Conservation (phyloP, 2,113 vertebrate species). For the Aepyceros melampus region DNA sequence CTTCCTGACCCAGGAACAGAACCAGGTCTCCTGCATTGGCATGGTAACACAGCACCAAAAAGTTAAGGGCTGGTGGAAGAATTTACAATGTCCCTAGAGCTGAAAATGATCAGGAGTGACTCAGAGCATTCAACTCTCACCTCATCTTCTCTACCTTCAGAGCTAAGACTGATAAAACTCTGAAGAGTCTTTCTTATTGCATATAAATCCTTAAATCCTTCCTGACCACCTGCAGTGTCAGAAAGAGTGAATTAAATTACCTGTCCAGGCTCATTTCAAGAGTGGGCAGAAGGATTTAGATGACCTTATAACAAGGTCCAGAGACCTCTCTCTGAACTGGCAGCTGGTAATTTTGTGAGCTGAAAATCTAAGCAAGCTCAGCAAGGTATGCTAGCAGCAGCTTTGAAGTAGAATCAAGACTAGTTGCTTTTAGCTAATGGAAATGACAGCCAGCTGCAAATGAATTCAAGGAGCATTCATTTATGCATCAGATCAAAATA, state of each 20-base stretch:
- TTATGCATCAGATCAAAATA: conserved; percentile 27
- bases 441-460: conserved; percentile 54
- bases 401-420: conserved; percentile 18
- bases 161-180: conserved; percentile 22
- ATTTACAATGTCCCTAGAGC: background rate
- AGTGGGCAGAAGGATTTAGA: conserved; percentile 17
- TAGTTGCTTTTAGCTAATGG: conserved; percentile 34
- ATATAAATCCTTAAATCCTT: conserved; percentile 58
- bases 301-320: background rate
- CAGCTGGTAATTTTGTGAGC: conserved; percentile 30
- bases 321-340: background rate
- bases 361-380: background rate
- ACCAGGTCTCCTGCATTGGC: background rate
- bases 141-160: background rate
- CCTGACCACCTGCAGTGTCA: conserved; percentile 9
- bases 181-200: conserved; percentile 50
- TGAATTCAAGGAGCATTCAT: background rate
- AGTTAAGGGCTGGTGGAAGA: background rate
- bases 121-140: background rate
- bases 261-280: conserved; percentile 31
- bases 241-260: conserved; percentile 47
- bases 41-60: background rate
- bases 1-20: background rate
- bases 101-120: background rate
- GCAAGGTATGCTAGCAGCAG: background rate